Percentiles rank a stretch among this genome's conserved stretches.
Evolutionary conservation across 2,888 invertebrate genomes (phyloP).

Genomic region (Cryptocheilus praepositus): DNA sequence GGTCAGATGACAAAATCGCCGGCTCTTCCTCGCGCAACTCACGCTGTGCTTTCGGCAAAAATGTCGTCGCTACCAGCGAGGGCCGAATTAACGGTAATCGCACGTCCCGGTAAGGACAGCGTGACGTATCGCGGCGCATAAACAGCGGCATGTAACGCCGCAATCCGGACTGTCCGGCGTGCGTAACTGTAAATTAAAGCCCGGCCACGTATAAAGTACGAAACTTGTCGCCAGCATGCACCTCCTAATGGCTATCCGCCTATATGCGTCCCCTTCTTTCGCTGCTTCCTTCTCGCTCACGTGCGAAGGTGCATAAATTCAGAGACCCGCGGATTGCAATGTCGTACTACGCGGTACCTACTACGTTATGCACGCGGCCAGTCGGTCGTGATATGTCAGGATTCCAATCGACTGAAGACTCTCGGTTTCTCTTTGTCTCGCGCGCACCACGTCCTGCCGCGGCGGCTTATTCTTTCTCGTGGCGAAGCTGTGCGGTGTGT

Average conservation of each 20-base stretch:
- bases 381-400: constrained; percentile 44
- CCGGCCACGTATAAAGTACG: constrained; percentile 16
- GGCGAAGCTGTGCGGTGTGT: too few species aligned
- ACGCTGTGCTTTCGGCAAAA: neutral
- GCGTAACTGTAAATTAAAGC: constrained; percentile 33
- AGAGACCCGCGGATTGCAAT: neutral
- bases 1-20: too few species aligned
- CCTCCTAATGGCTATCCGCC: constrained; percentile 19
- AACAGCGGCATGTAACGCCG: constrained; percentile 2
- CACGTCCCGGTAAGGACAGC: neutral
- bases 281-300: too few species aligned
- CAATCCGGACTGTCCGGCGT: neutral
- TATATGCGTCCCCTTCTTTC: too few species aligned
- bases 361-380: constrained; percentile 6
- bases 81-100: constrained; percentile 6
- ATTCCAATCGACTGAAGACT: constrained; percentile 27
- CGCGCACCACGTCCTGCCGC: neutral
- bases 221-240: constrained; percentile 19
- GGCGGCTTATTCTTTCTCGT: too few species aligned
- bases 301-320: constrained; percentile 22
- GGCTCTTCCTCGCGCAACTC: too few species aligned
- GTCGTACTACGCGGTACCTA: neutral
- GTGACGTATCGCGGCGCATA: neutral
- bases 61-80: neutral
- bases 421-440: constrained; percentile 1